A percentile compares a stretch with the other conserved stretches of the same genome.
Conservation (phyloP, 64 coral and sea anemone genomes). For the Cladopsammia gracilis region DNA sequence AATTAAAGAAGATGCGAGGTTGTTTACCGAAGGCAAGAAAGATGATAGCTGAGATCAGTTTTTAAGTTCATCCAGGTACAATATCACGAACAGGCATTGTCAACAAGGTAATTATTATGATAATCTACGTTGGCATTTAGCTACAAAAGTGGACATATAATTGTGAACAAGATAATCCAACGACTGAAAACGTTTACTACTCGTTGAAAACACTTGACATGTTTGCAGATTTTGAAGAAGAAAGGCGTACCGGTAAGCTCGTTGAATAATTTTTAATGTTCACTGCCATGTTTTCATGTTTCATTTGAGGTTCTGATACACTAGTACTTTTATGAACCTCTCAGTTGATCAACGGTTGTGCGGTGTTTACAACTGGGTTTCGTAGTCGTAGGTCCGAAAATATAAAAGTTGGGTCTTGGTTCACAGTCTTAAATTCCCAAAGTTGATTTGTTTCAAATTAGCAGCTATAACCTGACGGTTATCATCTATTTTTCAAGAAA, state of each 20-base stretch:
- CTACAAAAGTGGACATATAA: conserved; percentile 16
- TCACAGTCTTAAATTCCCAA: no score
- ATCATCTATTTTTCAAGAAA: no score
- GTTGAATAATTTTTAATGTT: not conserved
- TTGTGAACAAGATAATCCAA: conserved; percentile 1
- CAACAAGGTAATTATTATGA: conserved; percentile 37
- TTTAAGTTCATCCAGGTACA: conserved; percentile 9
- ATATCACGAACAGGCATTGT: conserved; percentile 7
- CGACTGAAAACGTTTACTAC: not conserved
- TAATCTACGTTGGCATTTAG: not conserved
- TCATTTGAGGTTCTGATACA: no score
- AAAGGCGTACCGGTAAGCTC: not conserved
- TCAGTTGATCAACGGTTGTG: no score
- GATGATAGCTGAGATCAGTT: not conserved
- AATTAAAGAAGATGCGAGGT: not conserved
- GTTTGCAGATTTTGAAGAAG: not conserved
- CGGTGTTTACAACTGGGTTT: no score
- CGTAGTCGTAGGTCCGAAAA: no score
- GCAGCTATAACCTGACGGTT: no score
- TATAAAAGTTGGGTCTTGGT: no score
- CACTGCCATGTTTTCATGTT: no score
- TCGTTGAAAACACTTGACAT: no score
- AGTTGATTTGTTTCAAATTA: no score
- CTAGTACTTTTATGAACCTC: no score
- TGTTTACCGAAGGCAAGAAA: conserved; percentile 1